Conservation (phyloP, 1,140 invertebrate genomes). For the Dendrolimus punctatus region DNA sequence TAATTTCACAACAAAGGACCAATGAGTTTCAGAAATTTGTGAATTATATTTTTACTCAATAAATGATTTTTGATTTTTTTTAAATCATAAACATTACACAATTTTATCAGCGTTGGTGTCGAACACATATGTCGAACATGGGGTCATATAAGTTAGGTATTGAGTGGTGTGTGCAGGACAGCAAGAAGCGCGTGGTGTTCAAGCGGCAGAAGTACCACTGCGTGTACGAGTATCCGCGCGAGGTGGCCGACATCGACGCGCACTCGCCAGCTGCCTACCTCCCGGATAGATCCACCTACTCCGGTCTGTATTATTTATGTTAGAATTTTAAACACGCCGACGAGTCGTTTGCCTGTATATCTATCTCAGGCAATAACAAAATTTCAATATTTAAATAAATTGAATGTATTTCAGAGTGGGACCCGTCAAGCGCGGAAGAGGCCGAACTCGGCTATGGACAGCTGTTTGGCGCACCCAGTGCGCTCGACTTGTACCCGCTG, state of each 20-base stretch:
- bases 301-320: conserved; percentile 29
- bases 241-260: conserved; percentile 61
- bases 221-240: conserved; percentile 87
- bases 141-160: not conserved
- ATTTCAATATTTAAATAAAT: not conserved
- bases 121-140: too few species aligned
- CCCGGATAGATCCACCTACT: conserved; percentile 61
- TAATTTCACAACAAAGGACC: too few species aligned
- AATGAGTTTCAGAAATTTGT: too few species aligned
- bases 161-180: conserved; percentile 32
- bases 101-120: too few species aligned
- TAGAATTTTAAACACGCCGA: not conserved
- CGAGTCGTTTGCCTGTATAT: not conserved
- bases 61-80: too few species aligned
- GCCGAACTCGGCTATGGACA: conserved; percentile 57
- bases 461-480: conserved; percentile 38
- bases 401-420: conserved; percentile 39
- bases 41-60: too few species aligned
- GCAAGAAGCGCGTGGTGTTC: conserved; percentile 79
- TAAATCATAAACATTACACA: too few species aligned
- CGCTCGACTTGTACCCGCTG: conserved; percentile 44
- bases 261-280: conserved; percentile 70
- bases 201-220: conserved; percentile 87
- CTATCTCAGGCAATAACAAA: not conserved
- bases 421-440: conserved; percentile 47